Evolutionary conservation across 2,797 vertebrate species (phyloP).

Genomic region (Sebastes oblongus): DNA sequence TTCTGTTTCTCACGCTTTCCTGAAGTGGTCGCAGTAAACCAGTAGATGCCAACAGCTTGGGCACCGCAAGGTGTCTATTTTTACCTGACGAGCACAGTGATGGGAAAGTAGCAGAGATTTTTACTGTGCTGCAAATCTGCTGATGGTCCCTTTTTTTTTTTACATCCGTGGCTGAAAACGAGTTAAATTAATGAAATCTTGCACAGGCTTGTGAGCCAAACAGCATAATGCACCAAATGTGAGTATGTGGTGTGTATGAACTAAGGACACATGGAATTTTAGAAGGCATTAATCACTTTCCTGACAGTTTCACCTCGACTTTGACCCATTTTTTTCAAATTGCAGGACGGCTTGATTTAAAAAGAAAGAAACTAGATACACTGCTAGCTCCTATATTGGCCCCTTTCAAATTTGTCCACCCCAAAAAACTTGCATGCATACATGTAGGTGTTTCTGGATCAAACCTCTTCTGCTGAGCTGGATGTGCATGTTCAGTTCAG

Average conservation of each 20-base stretch:
- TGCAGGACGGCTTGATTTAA: conserved; percentile 35
- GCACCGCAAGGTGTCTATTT: conserved; percentile 49
- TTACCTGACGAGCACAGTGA: conserved; percentile 51
- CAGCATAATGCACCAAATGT: background rate
- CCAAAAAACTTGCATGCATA: background rate
- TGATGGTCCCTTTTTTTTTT: background rate
- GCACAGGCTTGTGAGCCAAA: background rate
- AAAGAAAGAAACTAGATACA: conserved; percentile 9
- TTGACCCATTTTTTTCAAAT: conserved; percentile 41
- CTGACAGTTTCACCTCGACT: conserved; percentile 17
- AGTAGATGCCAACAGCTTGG: conserved; percentile 27
- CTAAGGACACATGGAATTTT: conserved; percentile 17
- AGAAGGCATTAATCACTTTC: conserved; percentile 16
- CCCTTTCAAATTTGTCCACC: conserved; percentile 17
- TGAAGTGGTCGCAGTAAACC: conserved; percentile 34
- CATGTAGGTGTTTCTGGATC: background rate
- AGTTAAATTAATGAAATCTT: background rate
- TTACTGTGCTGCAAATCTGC: conserved; percentile 14
- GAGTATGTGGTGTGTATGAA: conserved; percentile 1
- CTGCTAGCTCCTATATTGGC: background rate
- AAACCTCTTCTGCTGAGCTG: conserved; percentile 16
- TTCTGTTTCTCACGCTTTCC: conserved; percentile 53
- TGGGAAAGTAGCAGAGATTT: conserved; percentile 46
- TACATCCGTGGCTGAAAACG: background rate
- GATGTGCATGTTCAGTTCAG: conserved; percentile 5